Percentiles rank a stretch among this genome's conserved stretches.
Conservation (phyloP, 2,888 invertebrate genomes). For the Sarcophaga subvicina region DNA sequence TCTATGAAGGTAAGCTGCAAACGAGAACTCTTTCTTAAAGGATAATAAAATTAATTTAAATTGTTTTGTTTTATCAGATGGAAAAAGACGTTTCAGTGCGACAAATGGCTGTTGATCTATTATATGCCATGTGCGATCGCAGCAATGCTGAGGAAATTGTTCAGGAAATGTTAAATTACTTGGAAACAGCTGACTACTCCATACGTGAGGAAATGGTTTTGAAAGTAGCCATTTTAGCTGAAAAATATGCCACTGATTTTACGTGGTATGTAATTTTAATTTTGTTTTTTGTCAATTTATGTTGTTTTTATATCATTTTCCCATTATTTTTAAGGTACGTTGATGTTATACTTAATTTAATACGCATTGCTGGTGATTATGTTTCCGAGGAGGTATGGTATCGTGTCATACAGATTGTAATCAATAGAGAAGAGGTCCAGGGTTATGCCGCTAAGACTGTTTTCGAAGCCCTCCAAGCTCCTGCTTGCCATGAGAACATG, state of each 20-base stretch:
- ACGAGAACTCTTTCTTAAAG: neutral
- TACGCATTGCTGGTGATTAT: conserved; percentile 99
- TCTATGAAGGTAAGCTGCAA: conserved; percentile 90
- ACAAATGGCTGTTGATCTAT: conserved; percentile 97
- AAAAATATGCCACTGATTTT: conserved; percentile 99
- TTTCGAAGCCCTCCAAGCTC: conserved; percentile 99
- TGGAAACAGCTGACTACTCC: conserved; percentile 99
- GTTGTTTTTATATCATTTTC: neutral
- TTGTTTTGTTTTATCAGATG: conserved; percentile 84
- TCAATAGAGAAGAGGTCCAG: conserved; percentile 99
- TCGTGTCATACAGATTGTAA: conserved; percentile 99
- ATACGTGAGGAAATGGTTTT: conserved; percentile 99
- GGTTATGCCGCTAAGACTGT: conserved; percentile 99
- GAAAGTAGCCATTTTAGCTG: conserved; percentile 99
- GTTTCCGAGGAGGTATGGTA: conserved; percentile 99
- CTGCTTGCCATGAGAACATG: conserved; percentile 99
- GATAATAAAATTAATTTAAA: neutral
- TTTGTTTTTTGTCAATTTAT: neutral
- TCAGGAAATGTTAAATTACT: conserved; percentile 99
- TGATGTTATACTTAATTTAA: conserved; percentile 98
- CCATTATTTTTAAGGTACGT: conserved; percentile 83
- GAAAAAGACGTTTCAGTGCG: conserved; percentile 99
- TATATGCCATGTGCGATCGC: conserved; percentile 99
- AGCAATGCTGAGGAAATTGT: conserved; percentile 99
- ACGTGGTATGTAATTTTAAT: conserved; percentile 89